Base-by-base conservation (phyloP, 92 coral and sea anemone genomes). In the Palythoa heliodiscus region DNA sequence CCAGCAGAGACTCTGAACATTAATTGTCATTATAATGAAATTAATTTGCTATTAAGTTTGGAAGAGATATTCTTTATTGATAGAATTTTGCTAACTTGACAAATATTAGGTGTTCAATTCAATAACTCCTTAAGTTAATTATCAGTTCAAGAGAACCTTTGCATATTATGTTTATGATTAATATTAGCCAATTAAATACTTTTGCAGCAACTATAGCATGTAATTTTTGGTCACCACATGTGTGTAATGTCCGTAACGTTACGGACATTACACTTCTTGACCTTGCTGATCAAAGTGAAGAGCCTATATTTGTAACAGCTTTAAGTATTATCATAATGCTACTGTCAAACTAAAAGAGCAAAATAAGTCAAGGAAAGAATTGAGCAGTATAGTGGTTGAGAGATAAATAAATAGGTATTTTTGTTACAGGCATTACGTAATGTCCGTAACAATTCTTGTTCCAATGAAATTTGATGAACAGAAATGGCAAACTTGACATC, bases 271-370 rank as follows among this genome's bases (percentile, higher is more conserved):
- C n/a, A n/a, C n/a, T n/a, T n/a, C n/a, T n/a, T n/a, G n/a, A n/a
- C n/a, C n/a, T n/a, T n/a, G n/a, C n/a, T n/a, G n/a, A n/a, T n/a
- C n/a, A n/a, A n/a, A n/a, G n/a, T n/a, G n/a, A n/a, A n/a, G n/a
- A 38, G 53, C 76, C 76, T 7, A 2, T 29, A 40, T 7, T 7
- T 6, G 40, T 70, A 70, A 70, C 48, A 70, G 17, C 48, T 70
- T 12, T 70, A 37, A 37, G 75, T 37, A 6, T 3, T 70, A 70
- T 38, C 52, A 71, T 71, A 19, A 71, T 38, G 76, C 19, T 37
- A 71, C 76, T 40, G 22, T 2, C 19, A 71, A 71, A 71, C 76
- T 71, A 71, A 71, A 71, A 71, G 52, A 71, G 53, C 76, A 71
- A 71, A 71, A 71, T 19, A n/a, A n/a, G n/a, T n/a, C n/a, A n/a